Evolutionary conservation across 2,888 invertebrate genomes (phyloP), one percentile per base, ranked within the genome.

Genomic region (Drosophila eohydei): DNA sequence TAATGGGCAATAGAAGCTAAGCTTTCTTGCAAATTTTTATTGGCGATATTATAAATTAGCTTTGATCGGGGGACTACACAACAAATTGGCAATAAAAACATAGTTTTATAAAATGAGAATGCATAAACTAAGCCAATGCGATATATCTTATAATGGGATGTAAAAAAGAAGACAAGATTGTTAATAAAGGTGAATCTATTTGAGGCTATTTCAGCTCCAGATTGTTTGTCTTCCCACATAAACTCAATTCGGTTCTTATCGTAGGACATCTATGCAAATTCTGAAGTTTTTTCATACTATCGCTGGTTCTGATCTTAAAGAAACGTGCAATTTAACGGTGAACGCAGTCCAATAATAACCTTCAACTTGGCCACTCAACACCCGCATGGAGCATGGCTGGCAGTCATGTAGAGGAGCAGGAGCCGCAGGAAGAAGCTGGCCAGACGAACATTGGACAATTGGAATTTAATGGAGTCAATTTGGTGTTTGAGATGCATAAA

Each of bases 391-490:
- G 52, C 21, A 21, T 9, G 6, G 30, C 38, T 8, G 14, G 52
- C 26, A 34, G 8, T 44, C 30, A 30, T n/a, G 28, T 2, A 30
- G 30, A 26, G 26, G 14, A 26, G 57, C 41, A 28, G 32, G n/a
- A 16, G n/a, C 34, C 4, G 48, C 21, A 54, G 62, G 46, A 9
- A 32, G 40, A 30, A 43, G 59, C 21, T 16, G 21, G 3, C 36
- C 69, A 65, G 73, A 68, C 46, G 68, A 73, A 63, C 73, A 69
- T 87, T 75, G 82, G 74, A 87, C 89, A 86, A 89, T 86, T 89
- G 86, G 90, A 86, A 90, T 86, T 86, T 86, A 86, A 86, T 86
- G 86, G 86, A 90, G 90, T 86, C 86, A 86, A 86, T 86, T 86
- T 84, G 84, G 89, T 76, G 89, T 77, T 81, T 80, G 83, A 83